A percentile compares a stretch with the other conserved stretches of the same genome.
These are phyloP conservation scores for Anomalospiza imberbis DNA, from an alignment of 2,797 vertebrate genomes.

Conservation along the genomic window DNA sequence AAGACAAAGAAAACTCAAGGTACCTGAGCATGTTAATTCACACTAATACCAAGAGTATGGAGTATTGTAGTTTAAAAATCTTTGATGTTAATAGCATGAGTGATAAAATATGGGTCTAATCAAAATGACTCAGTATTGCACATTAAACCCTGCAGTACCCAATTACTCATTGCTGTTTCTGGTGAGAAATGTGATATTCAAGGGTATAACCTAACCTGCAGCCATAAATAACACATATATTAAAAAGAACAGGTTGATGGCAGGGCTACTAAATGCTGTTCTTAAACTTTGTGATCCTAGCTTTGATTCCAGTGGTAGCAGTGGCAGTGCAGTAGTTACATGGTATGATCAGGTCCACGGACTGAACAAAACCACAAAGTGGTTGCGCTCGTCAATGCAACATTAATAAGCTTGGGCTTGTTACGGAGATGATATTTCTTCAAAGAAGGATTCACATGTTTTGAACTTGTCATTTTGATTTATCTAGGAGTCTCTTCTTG, in stretches of 20 bases:
- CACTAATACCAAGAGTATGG: not conserved
- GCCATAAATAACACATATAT: constrained; percentile 38
- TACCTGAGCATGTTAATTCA: constrained; percentile 12
- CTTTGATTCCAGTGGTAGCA: not conserved
- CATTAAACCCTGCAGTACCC: constrained; percentile 43
- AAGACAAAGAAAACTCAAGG: not conserved
- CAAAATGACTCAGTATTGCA: constrained; percentile 65
- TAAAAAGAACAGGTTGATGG: constrained; percentile 1
- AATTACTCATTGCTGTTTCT: constrained; percentile 66
- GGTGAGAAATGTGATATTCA: constrained; percentile 57
- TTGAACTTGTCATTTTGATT: constrained; percentile 57
- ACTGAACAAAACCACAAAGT: constrained; percentile 22
- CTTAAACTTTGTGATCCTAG: not conserved
- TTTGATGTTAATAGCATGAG: constrained; percentile 42
- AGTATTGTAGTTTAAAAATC: constrained; percentile 2
- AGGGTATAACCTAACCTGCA: constrained; percentile 31
- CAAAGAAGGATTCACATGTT: not conserved
- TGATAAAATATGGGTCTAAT: constrained; percentile 69
- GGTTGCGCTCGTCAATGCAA: constrained; percentile 25
- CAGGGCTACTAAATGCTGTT: not conserved
- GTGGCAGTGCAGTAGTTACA: not conserved
- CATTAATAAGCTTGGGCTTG: constrained; percentile 41
- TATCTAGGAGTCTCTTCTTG: constrained; percentile 12
- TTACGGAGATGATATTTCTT: not conserved
- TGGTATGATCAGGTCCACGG: not conserved